These are phyloP conservation scores for Tetraneura akinire DNA, from an alignment of 1,140 invertebrate genomes.

Conservation along the genomic window DNA sequence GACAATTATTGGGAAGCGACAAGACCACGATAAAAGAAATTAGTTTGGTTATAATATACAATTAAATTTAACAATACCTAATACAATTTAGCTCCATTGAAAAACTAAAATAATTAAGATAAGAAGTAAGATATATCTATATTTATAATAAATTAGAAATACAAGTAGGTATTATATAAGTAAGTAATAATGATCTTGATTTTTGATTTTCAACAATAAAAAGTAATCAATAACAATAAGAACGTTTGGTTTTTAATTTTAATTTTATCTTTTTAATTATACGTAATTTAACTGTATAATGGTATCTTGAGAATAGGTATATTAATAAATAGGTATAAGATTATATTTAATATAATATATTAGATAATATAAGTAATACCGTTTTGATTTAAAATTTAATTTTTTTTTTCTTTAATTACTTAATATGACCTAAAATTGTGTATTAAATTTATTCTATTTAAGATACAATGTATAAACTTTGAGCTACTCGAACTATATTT, in stretches of 20 bases:
- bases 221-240: slow-evolving; percentile 7
- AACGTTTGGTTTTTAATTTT: background rate
- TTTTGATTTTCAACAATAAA: slow-evolving; percentile 21
- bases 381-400: background rate
- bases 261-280: no score
- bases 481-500: slow-evolving; percentile 31
- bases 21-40: slow-evolving; percentile 19
- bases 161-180: no score
- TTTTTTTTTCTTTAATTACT: background rate
- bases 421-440: background rate
- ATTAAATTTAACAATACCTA: slow-evolving; percentile 26
- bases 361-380: no score
- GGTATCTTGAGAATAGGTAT: background rate
- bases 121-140: slow-evolving; percentile 25
- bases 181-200: slow-evolving; percentile 14
- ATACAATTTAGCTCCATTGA: slow-evolving; percentile 1
- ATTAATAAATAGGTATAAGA: no score
- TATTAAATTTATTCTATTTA: slow-evolving; percentile 6
- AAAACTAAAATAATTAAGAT: slow-evolving; percentile 36
- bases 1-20: slow-evolving; percentile 33
- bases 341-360: no score
- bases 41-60: slow-evolving; percentile 6
- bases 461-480: slow-evolving; percentile 35
- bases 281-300: background rate
- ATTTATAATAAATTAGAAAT: slow-evolving; percentile 27